phyloP scores from a whole-genome alignment of 2,113 vertebrate genomes.

The Coturnix japonica region DNA sequence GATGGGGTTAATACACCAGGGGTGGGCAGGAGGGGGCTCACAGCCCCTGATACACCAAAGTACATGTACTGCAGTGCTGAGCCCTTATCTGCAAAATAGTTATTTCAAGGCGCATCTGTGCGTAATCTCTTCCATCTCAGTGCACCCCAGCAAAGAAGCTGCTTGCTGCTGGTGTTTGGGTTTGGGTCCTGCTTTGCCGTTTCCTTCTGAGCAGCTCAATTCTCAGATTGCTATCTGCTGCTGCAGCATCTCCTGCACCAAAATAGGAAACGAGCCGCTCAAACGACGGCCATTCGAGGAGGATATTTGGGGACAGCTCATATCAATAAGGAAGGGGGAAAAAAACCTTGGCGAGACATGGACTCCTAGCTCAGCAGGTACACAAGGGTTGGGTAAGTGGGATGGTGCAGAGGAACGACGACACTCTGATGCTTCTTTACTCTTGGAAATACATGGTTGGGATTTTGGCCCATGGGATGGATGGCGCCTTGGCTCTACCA shows the following conservation, averaged over 20 bases:
- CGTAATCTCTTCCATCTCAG: not conserved
- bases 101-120: fast-evolving
- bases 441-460: not conserved
- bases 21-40: not conserved
- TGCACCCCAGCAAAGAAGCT: not conserved
- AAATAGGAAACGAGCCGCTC: slow-evolving; percentile 37
- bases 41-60: not conserved
- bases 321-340: not conserved
- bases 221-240: slow-evolving; percentile 66
- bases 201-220: slow-evolving; percentile 42
- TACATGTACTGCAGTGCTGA: not conserved
- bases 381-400: not conserved
- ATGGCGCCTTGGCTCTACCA: not conserved
- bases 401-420: not conserved
- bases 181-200: slow-evolving; percentile 50
- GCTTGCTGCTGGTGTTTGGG: not conserved
- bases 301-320: not conserved
- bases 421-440: not conserved
- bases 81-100: not conserved
- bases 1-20: not conserved
- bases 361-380: not conserved
- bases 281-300: slow-evolving; percentile 5
- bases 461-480: not conserved
- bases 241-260: not conserved
- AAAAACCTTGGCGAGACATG: not conserved